Evolutionary conservation across 2,113 vertebrate genomes (phyloP).

Genomic region (Stigmatopora nigra): DNA sequence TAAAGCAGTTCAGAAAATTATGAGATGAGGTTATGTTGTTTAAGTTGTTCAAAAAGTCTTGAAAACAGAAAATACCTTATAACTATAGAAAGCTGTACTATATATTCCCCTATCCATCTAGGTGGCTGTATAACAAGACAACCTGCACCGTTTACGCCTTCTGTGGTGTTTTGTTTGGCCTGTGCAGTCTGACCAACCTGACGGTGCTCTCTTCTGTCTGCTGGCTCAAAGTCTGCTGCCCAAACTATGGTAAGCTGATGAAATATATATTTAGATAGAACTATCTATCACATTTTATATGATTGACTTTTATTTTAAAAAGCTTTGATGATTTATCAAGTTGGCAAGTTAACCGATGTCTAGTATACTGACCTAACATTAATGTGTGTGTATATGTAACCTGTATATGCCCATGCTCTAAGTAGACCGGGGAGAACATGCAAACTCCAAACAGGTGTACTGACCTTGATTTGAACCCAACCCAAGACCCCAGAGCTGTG

Average conservation of each 20-base stretch:
- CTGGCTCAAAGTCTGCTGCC: constrained; percentile 83
- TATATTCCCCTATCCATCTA: constrained; percentile 38
- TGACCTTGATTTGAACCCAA: too few species aligned
- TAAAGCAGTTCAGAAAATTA: too few species aligned
- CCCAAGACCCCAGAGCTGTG: too few species aligned
- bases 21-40: too few species aligned
- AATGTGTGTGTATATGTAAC: neutral
- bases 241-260: constrained; percentile 71
- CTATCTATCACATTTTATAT: too few species aligned
- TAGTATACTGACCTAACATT: neutral
- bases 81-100: too few species aligned
- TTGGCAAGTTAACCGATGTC: neutral
- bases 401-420: neutral
- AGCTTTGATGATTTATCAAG: neutral
- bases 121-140: constrained; percentile 73
- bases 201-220: constrained; percentile 76
- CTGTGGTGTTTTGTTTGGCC: constrained; percentile 78
- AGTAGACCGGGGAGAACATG: neutral
- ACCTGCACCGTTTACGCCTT: constrained; percentile 75
- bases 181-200: constrained; percentile 79
- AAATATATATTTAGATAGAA: neutral
- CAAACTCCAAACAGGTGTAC: neutral
- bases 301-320: neutral
- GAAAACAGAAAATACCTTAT: too few species aligned
- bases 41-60: too few species aligned